Percentiles rank a stretch among this genome's conserved stretches.
phyloP scores from a whole-genome alignment of 2,888 invertebrate species.

The Leptura quadrifasciata region DNA sequence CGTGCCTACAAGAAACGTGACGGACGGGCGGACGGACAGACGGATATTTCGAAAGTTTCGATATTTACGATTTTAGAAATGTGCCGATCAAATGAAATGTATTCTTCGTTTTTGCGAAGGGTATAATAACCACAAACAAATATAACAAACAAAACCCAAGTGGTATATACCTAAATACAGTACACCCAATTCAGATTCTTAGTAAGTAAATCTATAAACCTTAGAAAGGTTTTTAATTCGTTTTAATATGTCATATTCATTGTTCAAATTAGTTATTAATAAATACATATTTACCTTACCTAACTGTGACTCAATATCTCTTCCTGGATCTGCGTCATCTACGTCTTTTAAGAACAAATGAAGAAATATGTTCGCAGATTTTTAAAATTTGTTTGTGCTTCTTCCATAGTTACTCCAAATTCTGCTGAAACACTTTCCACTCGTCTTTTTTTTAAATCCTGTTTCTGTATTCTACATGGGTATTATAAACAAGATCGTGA shows the following conservation, averaged over 20 bases:
- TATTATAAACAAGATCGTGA: not conserved
- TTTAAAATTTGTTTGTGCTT: not conserved
- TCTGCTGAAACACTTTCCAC: not conserved
- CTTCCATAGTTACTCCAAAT: not conserved
- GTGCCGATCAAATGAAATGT: too few relatives aligned
- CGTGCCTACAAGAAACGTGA: too few relatives aligned
- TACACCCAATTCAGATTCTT: too few relatives aligned
- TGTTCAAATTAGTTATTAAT: slow-evolving; percentile 5
- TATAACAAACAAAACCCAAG: too few relatives aligned
- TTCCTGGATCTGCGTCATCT: slow-evolving; percentile 8
- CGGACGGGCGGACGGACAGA: too few relatives aligned
- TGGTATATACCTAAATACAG: too few relatives aligned
- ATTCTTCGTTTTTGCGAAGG: too few relatives aligned
- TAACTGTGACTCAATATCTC: not conserved
- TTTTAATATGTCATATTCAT: not conserved
- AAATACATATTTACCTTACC: not conserved
- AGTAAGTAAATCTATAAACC: too few relatives aligned
- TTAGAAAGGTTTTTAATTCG: not conserved
- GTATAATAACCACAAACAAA: too few relatives aligned
- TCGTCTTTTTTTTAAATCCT: not conserved
- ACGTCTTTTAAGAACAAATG: not conserved
- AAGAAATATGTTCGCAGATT: not conserved
- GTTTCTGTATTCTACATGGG: not conserved
- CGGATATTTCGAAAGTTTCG: too few relatives aligned
- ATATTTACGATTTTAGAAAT: too few relatives aligned